Evolutionary conservation across 2,113 vertebrate genomes (phyloP).

Genomic region (Phasianus colchicus): DNA sequence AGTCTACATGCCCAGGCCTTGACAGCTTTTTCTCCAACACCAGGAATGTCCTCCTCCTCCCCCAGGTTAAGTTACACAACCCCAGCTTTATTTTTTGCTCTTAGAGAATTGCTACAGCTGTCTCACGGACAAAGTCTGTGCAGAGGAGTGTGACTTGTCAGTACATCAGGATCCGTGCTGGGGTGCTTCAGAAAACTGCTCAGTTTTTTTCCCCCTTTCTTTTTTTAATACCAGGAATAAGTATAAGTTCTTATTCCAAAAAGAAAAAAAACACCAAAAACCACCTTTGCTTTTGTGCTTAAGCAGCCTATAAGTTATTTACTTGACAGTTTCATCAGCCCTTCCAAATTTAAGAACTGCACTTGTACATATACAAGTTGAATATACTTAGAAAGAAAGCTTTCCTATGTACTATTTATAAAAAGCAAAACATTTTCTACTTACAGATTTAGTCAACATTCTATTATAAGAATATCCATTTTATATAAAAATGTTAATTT

Average conservation of each 20-base stretch:
- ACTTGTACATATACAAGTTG: constrained; percentile 19
- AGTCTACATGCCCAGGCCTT: neutral
- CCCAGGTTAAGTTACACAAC: constrained; percentile 57
- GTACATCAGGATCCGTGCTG: constrained; percentile 46
- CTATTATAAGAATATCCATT: constrained; percentile 10
- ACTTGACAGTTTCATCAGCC: constrained; percentile 16
- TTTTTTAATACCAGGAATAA: neutral
- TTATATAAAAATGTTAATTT: constrained; percentile 19
- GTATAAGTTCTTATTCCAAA: neutral
- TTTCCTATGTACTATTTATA: neutral
- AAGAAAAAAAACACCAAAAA: neutral
- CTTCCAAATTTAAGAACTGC: constrained; percentile 12
- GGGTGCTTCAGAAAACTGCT: neutral
- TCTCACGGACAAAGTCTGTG: constrained; percentile 19
- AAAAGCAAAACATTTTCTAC: neutral
- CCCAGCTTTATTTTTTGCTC: constrained; percentile 57
- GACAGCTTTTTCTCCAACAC: constrained; percentile 21
- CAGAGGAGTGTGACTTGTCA: constrained; percentile 54
- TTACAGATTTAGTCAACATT: constrained; percentile 35
- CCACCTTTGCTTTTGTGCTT: neutral
- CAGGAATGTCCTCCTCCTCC: constrained; percentile 43
- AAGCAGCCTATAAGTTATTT: neutral
- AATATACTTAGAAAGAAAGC: constrained; percentile 29
- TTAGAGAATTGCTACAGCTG: constrained; percentile 44
- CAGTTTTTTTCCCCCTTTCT: neutral